phyloP scores from a whole-genome alignment of 2,797 vertebrate genomes.

The Trichosurus vulpecula region DNA sequence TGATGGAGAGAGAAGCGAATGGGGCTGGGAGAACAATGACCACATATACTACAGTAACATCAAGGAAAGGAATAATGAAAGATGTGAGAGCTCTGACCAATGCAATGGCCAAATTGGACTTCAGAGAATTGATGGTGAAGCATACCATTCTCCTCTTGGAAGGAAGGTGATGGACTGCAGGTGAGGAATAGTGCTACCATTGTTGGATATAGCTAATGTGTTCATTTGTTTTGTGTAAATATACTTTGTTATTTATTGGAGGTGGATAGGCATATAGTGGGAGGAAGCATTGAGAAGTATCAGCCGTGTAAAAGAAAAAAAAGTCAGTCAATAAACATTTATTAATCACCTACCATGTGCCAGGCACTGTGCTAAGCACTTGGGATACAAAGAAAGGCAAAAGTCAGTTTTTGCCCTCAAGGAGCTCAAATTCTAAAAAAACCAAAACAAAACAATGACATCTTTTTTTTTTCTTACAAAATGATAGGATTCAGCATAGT shows the following conservation, averaged over 20 bases:
- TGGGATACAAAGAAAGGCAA: not conserved
- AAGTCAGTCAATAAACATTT: not conserved
- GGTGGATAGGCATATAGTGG: not conserved
- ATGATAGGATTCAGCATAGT: not conserved
- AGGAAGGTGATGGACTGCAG: not conserved
- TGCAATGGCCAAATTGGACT: not conserved
- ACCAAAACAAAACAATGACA: not conserved
- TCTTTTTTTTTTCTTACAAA: not conserved
- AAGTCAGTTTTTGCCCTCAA: not conserved
- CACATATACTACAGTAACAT: not conserved
- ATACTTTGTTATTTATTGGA: not conserved
- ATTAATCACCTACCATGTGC: not conserved
- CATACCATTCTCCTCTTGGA: not conserved
- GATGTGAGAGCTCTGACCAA: not conserved
- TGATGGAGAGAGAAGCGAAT: not conserved
- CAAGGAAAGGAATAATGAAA: not conserved
- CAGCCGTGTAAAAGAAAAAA: not conserved
- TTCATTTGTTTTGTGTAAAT: not conserved
- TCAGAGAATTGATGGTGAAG: not conserved
- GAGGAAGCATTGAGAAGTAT: not conserved
- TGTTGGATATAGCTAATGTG: not conserved
- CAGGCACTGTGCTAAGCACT: not conserved
- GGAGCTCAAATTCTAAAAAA: not conserved
- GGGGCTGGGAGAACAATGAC: not conserved
- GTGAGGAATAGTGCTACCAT: not conserved